Conservation (phyloP, 92 coral and sea anemone species). For the Blastomussa wellsi region DNA sequence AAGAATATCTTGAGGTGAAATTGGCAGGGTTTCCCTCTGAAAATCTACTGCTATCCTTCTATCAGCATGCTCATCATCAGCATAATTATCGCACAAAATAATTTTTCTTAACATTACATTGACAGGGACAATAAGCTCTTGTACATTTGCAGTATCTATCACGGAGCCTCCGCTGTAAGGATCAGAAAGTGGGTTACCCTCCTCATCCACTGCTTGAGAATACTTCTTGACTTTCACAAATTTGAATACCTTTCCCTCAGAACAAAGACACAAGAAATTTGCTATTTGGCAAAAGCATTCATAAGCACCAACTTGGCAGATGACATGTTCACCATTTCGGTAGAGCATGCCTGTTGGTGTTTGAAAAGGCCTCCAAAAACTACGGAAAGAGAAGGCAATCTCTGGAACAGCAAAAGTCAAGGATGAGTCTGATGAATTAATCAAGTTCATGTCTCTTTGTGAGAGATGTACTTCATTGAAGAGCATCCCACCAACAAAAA, state of each 20-base stretch:
- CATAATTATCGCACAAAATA: conserved; percentile 7
- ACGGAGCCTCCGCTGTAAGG: conserved; percentile 44
- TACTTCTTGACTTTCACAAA: conserved; percentile 17
- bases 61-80: conserved; percentile 19
- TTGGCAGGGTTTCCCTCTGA: no score
- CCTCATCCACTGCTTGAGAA: conserved; percentile 31
- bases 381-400: conserved; percentile 44
- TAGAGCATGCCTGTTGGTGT: conserved; percentile 40
- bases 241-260: conserved; percentile 2
- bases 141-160: conserved; percentile 7
- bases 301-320: conserved; percentile 11
- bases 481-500: no score
- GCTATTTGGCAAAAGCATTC: conserved; percentile 16
- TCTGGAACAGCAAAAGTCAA: conserved; percentile 20
- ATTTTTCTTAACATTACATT: conserved; percentile 14
- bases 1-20: no score
- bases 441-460: conserved; percentile 40
- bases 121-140: no score
- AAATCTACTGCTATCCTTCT: conserved; percentile 26
- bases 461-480: conserved; percentile 43
- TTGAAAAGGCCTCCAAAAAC: conserved; percentile 32
- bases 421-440: conserved; percentile 12
- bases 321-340: conserved; percentile 37
- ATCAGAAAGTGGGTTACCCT: conserved; percentile 17
- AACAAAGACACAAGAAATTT: conserved; percentile 26